A percentile compares a stretch with the other conserved stretches of the same genome.
phyloP scores from a whole-genome alignment of 1,140 invertebrate species.

The Anoplophora glabripennis region DNA sequence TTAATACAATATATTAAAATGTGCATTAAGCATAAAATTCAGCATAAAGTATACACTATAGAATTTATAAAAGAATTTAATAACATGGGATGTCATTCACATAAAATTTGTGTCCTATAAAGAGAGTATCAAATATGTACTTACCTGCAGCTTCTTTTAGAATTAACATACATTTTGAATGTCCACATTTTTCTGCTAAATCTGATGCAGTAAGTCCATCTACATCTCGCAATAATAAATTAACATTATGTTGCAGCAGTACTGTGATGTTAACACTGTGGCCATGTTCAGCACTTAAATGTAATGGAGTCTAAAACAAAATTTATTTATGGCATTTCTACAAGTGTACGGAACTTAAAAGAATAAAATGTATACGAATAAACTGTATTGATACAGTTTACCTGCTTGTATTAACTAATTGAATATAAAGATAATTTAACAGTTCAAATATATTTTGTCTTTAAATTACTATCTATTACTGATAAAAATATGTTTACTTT shows the following conservation, averaged over 20 bases:
- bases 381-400: no score
- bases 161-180: slow-evolving; percentile 63
- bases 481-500: slow-evolving; percentile 46
- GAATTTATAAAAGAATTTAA: no score
- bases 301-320: slow-evolving; percentile 67
- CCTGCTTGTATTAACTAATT: background rate
- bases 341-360: slow-evolving; percentile 9
- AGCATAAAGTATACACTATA: no score
- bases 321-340: background rate
- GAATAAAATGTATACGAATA: no score
- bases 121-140: no score
- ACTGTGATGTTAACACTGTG: slow-evolving; percentile 67
- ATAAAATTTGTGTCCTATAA: no score
- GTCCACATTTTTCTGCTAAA: slow-evolving; percentile 71
- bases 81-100: no score
- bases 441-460: no score
- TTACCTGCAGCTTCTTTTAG: slow-evolving; percentile 69
- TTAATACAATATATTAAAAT: no score
- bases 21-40: no score
- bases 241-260: slow-evolving; percentile 67
- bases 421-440: background rate
- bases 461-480: no score
- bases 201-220: slow-evolving; percentile 70
- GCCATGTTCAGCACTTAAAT: slow-evolving; percentile 78
- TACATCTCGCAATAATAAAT: slow-evolving; percentile 62